These are phyloP conservation scores for Drosophila greeni DNA, from an alignment of 2,888 invertebrate species.

Conservation along the genomic window DNA sequence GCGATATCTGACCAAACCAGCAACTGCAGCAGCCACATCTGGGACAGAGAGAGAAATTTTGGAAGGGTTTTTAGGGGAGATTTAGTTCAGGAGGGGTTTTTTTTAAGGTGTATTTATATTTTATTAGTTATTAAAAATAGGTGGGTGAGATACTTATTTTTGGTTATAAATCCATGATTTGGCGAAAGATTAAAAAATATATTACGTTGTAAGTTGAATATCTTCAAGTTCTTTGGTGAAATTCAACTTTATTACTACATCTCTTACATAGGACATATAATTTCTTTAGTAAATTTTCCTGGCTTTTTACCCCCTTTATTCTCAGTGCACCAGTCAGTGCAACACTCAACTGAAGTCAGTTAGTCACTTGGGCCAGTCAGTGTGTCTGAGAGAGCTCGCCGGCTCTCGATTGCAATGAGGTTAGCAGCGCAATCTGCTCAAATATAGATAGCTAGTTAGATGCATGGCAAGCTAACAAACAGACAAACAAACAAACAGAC, in stretches of 20 bases:
- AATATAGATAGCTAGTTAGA: constrained; percentile 74
- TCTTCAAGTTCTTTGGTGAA: no score
- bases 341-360: constrained; percentile 22
- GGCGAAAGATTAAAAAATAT: no score
- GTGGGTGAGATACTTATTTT: no score
- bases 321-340: not conserved
- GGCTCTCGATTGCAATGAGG: constrained; percentile 62
- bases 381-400: constrained; percentile 51
- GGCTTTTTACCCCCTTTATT: not conserved
- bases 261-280: not conserved
- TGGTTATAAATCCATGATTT: not conserved
- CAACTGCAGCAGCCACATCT: constrained; percentile 23
- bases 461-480: constrained; percentile 39
- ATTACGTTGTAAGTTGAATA: no score
- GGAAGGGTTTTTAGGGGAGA: no score
- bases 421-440: constrained; percentile 75
- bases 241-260: no score
- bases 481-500: constrained; percentile 35
- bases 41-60: constrained; percentile 3
- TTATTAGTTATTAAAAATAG: no score
- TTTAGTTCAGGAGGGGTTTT: no score
- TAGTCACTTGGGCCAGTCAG: constrained; percentile 47
- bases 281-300: not conserved
- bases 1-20: constrained; percentile 60
- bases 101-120: not conserved